Evolutionary conservation across 1,140 invertebrate species (phyloP).

Genomic region (Gryon sp.): DNA sequence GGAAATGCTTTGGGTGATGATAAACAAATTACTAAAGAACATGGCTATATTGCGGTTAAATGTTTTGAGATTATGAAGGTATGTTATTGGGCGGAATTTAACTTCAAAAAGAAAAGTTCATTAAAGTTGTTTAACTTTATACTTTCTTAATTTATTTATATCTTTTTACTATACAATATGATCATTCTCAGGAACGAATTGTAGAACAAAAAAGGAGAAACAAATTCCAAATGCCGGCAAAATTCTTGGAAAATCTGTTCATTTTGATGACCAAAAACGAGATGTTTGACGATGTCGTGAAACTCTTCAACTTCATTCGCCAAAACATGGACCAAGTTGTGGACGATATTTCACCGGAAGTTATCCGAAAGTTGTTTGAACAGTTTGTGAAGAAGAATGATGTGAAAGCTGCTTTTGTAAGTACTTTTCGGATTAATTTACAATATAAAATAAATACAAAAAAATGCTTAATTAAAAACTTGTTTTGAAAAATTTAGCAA

Average conservation of each 20-base stretch:
- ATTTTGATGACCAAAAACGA: conserved; percentile 57
- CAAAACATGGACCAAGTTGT: conserved; percentile 26
- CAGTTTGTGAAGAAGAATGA: conserved; percentile 55
- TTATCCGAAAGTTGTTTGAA: conserved; percentile 60
- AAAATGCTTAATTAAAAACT: too few species aligned
- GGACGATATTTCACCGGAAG: conserved; percentile 23
- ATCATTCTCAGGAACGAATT: too few species aligned
- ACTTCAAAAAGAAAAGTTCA: too few species aligned
- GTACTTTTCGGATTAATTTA: conserved; percentile 16
- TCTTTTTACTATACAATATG: background rate
- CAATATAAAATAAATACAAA: background rate
- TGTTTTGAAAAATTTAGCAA: too few species aligned
- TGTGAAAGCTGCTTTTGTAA: conserved; percentile 63
- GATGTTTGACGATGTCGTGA: conserved; percentile 50
- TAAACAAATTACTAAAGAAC: conserved; percentile 39
- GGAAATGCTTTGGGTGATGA: conserved; percentile 62
- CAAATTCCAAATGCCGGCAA: background rate
- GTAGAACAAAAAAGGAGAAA: background rate
- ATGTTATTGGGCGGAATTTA: background rate
- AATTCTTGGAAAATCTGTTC: conserved; percentile 41
- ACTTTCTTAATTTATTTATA: background rate
- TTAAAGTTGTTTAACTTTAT: too few species aligned
- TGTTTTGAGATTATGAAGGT: conserved; percentile 64
- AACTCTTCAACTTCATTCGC: conserved; percentile 55
- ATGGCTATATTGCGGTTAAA: conserved; percentile 58